Evolutionary conservation across 2,888 invertebrate species (phyloP).

Genomic region (Acronicta alni): DNA sequence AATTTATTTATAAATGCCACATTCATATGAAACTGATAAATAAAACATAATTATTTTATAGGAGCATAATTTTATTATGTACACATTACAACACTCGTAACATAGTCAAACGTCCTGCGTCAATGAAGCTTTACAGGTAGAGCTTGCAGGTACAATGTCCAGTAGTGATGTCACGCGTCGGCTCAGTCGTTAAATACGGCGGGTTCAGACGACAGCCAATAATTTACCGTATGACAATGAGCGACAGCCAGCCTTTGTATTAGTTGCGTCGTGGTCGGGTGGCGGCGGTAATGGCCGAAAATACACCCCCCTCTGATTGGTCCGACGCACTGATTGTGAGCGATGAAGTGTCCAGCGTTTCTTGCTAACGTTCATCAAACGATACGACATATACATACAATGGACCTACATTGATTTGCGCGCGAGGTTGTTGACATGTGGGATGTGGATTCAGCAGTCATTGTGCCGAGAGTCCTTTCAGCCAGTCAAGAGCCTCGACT

Average conservation of each 20-base stretch:
- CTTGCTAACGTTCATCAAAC: constrained; percentile 52
- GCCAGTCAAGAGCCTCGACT: too few relatives aligned
- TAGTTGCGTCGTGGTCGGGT: constrained; percentile 44
- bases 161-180: constrained; percentile 27
- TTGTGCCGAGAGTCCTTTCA: too few relatives aligned
- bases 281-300: constrained; percentile 57
- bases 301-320: constrained; percentile 61
- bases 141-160: constrained; percentile 42
- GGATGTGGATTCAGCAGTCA: too few relatives aligned
- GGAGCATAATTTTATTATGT: too few relatives aligned
- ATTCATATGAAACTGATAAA: constrained; percentile 3
- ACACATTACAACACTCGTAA: too few relatives aligned
- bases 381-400: too few relatives aligned
- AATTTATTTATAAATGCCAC: constrained; percentile 5
- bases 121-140: constrained; percentile 27
- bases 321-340: constrained; percentile 57
- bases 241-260: constrained; percentile 60
- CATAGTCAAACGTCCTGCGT: not conserved
- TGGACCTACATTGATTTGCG: too few relatives aligned
- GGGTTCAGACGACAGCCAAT: constrained; percentile 49
- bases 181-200: constrained; percentile 48
- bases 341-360: constrained; percentile 56
- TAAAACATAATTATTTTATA: constrained; percentile 7
- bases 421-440: too few relatives aligned
- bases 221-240: constrained; percentile 63